phyloP scores from a whole-genome alignment of 2,888 invertebrate genomes.

The Xylota segnis region DNA sequence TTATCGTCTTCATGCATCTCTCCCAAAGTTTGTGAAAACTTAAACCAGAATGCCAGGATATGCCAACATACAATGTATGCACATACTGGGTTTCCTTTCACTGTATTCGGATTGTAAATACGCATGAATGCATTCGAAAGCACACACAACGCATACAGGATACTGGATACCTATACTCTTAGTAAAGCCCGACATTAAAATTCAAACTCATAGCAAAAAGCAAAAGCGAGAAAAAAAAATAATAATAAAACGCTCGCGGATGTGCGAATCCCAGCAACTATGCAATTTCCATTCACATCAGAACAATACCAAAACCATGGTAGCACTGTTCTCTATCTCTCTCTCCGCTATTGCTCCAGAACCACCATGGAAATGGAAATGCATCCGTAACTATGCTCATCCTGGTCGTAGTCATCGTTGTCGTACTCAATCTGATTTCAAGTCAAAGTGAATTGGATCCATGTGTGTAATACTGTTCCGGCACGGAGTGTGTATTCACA shows the following conservation, averaged over 20 bases:
- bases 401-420: constrained; percentile 42
- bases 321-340: background rate
- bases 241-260: constrained; percentile 52
- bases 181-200: constrained; percentile 13
- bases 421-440: constrained; percentile 66
- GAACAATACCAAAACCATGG: constrained; percentile 61
- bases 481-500: constrained; percentile 11
- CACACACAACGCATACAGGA: constrained; percentile 54
- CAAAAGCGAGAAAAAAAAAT: too few species aligned
- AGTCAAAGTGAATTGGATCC: constrained; percentile 71
- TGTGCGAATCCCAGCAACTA: constrained; percentile 70
- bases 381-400: constrained; percentile 44
- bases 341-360: constrained; percentile 5
- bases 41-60: constrained; percentile 50
- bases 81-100: constrained; percentile 30
- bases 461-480: constrained; percentile 58
- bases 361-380: constrained; percentile 58
- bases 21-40: constrained; percentile 34
- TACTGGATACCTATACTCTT: background rate
- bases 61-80: constrained; percentile 7
- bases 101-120: constrained; percentile 62
- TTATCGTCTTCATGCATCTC: constrained; percentile 56
- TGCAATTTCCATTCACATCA: constrained; percentile 66
- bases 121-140: constrained; percentile 72
- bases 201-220: constrained; percentile 34